These are phyloP conservation scores for Dynastes maya DNA, from an alignment of 2,888 invertebrate genomes.

Conservation along the genomic window DNA sequence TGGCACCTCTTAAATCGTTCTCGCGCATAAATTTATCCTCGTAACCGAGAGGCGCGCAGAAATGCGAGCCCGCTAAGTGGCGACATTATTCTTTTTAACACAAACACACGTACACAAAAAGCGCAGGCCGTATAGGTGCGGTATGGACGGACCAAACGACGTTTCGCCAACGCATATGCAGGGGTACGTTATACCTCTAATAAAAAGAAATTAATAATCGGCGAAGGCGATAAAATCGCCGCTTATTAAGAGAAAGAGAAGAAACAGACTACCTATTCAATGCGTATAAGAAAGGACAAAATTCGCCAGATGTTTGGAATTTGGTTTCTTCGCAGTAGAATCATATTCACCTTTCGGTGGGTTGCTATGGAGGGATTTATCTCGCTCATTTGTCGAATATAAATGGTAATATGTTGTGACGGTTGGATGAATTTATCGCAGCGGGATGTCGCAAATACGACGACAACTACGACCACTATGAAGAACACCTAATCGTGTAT, in stretches of 20 bases:
- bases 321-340: background rate
- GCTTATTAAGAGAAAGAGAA: slow-evolving; percentile 54
- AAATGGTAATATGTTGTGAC: slow-evolving; percentile 52
- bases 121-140: slow-evolving; percentile 43
- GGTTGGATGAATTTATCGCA: slow-evolving; percentile 61
- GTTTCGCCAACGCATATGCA: background rate
- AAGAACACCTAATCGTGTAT: no score
- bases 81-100: slow-evolving; percentile 57
- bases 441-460: slow-evolving; percentile 63
- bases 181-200: slow-evolving; percentile 11
- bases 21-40: slow-evolving; percentile 58
- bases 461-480: slow-evolving; percentile 35
- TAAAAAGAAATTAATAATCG: slow-evolving; percentile 57
- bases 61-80: slow-evolving; percentile 56
- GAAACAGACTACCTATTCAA: slow-evolving; percentile 21
- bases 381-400: slow-evolving; percentile 53
- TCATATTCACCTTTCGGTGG: slow-evolving; percentile 35
- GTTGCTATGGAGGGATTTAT: slow-evolving; percentile 32
- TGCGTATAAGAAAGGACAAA: background rate
- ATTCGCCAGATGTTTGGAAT: slow-evolving; percentile 39
- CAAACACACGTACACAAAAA: slow-evolving; percentile 43
- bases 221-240: slow-evolving; percentile 55
- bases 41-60: slow-evolving; percentile 56
- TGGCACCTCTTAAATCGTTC: slow-evolving; percentile 55
- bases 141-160: background rate